These are phyloP conservation scores for Smittia aterrima DNA, from an alignment of 2,888 invertebrate species.

Conservation along the genomic window DNA sequence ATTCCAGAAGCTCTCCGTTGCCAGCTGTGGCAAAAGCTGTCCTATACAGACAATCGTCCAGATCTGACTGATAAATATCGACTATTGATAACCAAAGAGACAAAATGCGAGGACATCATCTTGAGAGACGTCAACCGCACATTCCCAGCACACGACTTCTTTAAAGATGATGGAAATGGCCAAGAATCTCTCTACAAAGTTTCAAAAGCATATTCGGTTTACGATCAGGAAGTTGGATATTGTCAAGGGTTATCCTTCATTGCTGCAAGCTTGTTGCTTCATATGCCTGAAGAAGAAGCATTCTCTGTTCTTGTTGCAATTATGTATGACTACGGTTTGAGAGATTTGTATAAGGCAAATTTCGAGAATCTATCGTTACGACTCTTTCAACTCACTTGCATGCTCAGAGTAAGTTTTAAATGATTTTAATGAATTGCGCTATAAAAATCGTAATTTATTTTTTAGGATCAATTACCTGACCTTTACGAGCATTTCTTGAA, in stretches of 20 bases:
- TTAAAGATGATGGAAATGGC: slow-evolving; percentile 92
- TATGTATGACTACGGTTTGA: slow-evolving; percentile 93
- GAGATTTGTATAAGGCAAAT: slow-evolving; percentile 94
- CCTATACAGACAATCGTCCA: slow-evolving; percentile 78
- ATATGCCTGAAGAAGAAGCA: slow-evolving; percentile 99
- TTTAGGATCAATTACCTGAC: slow-evolving; percentile 78
- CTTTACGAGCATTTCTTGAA: slow-evolving; percentile 73
- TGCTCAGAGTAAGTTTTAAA: slow-evolving; percentile 70
- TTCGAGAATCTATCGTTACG: slow-evolving; percentile 95
- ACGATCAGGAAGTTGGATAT: slow-evolving; percentile 97
- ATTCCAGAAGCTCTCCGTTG: slow-evolving; percentile 81
- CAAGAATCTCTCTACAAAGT: slow-evolving; percentile 95
- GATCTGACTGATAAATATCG: slow-evolving; percentile 90
- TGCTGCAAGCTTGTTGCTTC: slow-evolving; percentile 90
- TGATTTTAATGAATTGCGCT: too few species aligned
- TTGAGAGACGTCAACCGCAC: slow-evolving; percentile 96
- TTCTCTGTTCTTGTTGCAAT: slow-evolving; percentile 94
- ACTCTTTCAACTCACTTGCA: slow-evolving; percentile 88
- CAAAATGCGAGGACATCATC: slow-evolving; percentile 91
- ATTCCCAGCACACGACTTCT: slow-evolving; percentile 98
- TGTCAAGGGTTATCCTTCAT: slow-evolving; percentile 98
- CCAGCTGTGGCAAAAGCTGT: slow-evolving; percentile 89
- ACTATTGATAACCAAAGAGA: slow-evolving; percentile 83
- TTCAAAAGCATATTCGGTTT: slow-evolving; percentile 95
- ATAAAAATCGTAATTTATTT: slow-evolving; percentile 23